phyloP scores from a whole-genome alignment of 35 echinoderm and acorn worm genomes.

The Antedon bifida region DNA sequence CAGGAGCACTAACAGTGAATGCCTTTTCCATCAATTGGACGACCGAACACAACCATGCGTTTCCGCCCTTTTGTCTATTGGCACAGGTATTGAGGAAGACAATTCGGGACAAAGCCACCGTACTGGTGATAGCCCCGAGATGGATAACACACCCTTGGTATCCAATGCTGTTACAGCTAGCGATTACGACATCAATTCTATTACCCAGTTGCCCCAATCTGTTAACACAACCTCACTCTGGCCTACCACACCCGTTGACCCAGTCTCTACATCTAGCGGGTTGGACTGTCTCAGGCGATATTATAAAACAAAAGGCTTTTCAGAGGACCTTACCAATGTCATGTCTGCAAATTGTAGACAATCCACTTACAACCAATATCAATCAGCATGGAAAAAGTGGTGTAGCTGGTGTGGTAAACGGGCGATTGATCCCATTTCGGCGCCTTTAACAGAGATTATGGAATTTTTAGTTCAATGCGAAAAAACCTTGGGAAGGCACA shows the following conservation, averaged over 20 bases:
- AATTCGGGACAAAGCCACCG: neutral
- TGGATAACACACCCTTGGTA: constrained; percentile 8
- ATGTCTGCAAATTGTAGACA: neutral
- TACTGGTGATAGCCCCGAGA: neutral
- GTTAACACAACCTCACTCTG: neutral
- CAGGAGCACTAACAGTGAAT: neutral
- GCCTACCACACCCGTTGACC: constrained; percentile 7
- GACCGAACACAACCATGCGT: neutral
- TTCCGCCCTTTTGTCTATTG: constrained; percentile 22
- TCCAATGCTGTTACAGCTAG: neutral
- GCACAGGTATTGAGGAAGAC: neutral
- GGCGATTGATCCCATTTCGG: constrained; percentile 28
- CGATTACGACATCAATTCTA: neutral
- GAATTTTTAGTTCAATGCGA: constrained; percentile 9
- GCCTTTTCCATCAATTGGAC: neutral
- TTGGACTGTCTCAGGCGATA: constrained; percentile 9
- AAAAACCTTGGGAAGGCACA: neutral
- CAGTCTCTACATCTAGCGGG: constrained; percentile 1
- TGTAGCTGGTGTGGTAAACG: constrained; percentile 29
- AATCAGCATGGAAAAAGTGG: constrained; percentile 8
- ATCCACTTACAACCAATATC: constrained; percentile 7
- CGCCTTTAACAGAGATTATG: constrained; percentile 8
- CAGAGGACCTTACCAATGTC: constrained; percentile 2
- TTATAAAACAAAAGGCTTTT: constrained; percentile 13
- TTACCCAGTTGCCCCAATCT: neutral